Evolutionary conservation across 2,113 vertebrate genomes (phyloP).

Genomic region (Chloropsis cyanopogon): DNA sequence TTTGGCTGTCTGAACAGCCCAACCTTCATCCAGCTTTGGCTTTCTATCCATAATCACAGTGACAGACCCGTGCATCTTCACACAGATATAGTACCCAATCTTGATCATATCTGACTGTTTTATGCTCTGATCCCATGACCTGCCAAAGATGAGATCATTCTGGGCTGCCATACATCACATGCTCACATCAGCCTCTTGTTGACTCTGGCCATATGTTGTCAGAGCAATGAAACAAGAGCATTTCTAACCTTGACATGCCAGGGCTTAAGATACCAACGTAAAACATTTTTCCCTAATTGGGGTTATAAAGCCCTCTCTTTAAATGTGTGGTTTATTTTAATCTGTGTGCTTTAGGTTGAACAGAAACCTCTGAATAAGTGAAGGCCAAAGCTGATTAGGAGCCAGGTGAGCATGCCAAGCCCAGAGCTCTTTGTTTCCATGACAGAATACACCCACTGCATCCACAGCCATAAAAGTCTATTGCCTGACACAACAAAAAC

Average conservation of each 20-base stretch:
- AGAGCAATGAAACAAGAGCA: background rate
- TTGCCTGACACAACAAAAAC: background rate
- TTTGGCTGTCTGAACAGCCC: background rate
- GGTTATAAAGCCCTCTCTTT: background rate
- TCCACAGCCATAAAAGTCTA: background rate
- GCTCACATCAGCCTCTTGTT: background rate
- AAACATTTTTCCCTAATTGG: background rate
- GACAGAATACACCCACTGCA: background rate
- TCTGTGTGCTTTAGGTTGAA: background rate
- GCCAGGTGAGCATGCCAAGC: background rate
- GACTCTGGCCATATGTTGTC: background rate
- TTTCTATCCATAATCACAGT: background rate
- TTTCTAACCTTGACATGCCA: background rate
- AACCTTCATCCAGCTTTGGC: background rate
- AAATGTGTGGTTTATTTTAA: background rate
- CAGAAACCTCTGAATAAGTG: background rate
- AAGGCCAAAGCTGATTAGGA: background rate
- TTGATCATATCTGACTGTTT: background rate
- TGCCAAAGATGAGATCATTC: background rate
- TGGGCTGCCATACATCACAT: constrained; percentile 1
- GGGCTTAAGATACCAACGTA: background rate
- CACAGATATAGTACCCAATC: background rate
- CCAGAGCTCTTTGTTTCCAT: background rate
- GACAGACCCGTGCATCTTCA: background rate
- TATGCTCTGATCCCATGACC: background rate